Conservation (phyloP, 2,113 vertebrate genomes). For the Serilophus lunatus region DNA sequence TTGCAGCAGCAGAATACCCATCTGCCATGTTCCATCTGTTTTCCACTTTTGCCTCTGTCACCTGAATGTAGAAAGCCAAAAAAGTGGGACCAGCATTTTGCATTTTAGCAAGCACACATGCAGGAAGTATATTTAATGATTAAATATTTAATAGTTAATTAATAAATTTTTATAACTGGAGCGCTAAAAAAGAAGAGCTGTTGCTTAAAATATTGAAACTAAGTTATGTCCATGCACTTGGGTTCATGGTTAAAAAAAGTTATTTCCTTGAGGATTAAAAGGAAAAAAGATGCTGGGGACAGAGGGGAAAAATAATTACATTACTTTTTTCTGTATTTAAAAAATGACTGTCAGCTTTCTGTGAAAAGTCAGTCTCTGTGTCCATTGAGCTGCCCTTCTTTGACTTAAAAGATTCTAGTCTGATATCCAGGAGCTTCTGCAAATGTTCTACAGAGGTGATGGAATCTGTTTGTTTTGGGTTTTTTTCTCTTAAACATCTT, state of each 20-base stretch:
- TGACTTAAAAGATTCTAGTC: neutral
- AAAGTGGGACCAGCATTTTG: neutral
- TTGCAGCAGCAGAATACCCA: neutral
- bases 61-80: neutral
- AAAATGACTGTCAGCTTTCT: neutral
- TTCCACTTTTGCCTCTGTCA: neutral
- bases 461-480: neutral
- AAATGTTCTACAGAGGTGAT: neutral
- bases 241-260: neutral
- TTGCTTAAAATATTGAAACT: neutral
- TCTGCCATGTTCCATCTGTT: constrained; percentile 4
- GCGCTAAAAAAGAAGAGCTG: neutral
- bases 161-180: neutral
- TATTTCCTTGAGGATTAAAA: neutral
- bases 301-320: neutral
- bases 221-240: neutral
- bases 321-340: neutral
- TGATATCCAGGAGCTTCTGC: neutral
- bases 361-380: neutral
- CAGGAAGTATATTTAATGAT: neutral
- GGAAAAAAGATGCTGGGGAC: neutral
- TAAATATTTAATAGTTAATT: neutral
- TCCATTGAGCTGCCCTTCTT: neutral
- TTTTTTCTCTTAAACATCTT: neutral
- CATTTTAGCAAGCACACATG: neutral